A percentile compares a stretch with the other conserved stretches of the same genome.
phyloP scores from a whole-genome alignment of 2,113 vertebrate genomes.

The Halcyon senegalensis region DNA sequence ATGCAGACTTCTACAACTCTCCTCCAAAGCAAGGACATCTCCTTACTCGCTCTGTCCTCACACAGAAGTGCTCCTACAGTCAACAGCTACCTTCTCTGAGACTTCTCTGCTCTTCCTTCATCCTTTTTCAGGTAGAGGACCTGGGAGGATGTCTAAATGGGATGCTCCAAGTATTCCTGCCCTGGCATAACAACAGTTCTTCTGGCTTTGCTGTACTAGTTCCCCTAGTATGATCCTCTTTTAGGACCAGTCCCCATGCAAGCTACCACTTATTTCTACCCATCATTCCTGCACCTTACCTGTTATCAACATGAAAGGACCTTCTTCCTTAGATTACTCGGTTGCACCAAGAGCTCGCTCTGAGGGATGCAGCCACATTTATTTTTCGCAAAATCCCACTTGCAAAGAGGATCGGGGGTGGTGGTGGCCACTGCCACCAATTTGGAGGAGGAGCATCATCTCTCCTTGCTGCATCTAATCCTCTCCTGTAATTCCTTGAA shows the following conservation, averaged over 20 bases:
- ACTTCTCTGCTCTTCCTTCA: background rate
- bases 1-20: background rate
- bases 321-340: background rate
- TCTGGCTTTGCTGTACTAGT: background rate
- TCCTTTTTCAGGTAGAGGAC: background rate
- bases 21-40: background rate
- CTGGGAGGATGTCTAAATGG: rapidly evolving
- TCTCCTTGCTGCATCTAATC: background rate
- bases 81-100: rapidly evolving
- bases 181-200: background rate
- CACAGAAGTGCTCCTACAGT: background rate
- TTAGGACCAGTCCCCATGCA: background rate
- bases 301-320: background rate
- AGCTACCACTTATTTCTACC: background rate
- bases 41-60: background rate
- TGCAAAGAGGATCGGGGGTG: background rate
- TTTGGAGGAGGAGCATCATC: background rate
- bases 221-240: background rate
- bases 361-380: background rate
- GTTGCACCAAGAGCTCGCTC: background rate
- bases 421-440: background rate
- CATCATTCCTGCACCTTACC: rapidly evolving
- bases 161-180: background rate
- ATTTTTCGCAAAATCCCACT: background rate
- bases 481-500: background rate